phyloP scores from a whole-genome alignment of 2,888 invertebrate genomes.

The Cremastinae sp. region DNA sequence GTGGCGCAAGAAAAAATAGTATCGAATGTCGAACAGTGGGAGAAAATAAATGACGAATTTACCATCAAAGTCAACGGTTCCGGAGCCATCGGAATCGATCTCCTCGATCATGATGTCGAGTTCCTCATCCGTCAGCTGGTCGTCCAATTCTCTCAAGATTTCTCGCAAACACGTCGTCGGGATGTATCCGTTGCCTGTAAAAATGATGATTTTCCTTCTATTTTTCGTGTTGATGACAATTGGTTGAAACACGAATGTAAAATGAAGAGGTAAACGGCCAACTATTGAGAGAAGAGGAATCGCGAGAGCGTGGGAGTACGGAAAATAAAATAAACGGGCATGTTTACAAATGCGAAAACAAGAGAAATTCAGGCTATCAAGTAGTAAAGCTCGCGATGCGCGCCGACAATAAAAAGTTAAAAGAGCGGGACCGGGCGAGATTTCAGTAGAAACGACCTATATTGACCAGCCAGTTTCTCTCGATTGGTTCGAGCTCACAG shows the following conservation, averaged over 20 bases:
- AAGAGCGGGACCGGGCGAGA: no score
- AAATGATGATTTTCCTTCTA: no score
- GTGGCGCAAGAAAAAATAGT: background rate
- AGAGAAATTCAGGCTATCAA: no score
- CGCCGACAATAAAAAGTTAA: no score
- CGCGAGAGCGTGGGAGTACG: no score
- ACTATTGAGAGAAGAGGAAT: slow-evolving; percentile 2
- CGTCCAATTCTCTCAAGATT: slow-evolving; percentile 97
- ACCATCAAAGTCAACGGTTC: slow-evolving; percentile 99
- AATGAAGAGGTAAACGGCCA: background rate
- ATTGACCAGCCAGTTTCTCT: slow-evolving; percentile 30
- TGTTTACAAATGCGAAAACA: no score
- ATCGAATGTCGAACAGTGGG: slow-evolving; percentile 7
- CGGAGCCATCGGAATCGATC: slow-evolving; percentile 98
- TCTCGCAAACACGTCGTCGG: slow-evolving; percentile 95
- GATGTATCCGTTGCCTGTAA: slow-evolving; percentile 92
- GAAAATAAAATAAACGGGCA: no score
- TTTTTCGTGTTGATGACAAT: no score
- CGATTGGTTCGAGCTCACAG: slow-evolving; percentile 4
- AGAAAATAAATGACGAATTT: slow-evolving; percentile 74
- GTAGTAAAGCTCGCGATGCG: no score
- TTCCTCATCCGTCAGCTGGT: slow-evolving; percentile 96
- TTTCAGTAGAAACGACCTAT: slow-evolving; percentile 48
- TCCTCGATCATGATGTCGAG: slow-evolving; percentile 98
- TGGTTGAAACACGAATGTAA: slow-evolving; percentile 17